These are phyloP conservation scores for Euschistus heros DNA, from an alignment of 1,140 invertebrate genomes.

Conservation along the genomic window DNA sequence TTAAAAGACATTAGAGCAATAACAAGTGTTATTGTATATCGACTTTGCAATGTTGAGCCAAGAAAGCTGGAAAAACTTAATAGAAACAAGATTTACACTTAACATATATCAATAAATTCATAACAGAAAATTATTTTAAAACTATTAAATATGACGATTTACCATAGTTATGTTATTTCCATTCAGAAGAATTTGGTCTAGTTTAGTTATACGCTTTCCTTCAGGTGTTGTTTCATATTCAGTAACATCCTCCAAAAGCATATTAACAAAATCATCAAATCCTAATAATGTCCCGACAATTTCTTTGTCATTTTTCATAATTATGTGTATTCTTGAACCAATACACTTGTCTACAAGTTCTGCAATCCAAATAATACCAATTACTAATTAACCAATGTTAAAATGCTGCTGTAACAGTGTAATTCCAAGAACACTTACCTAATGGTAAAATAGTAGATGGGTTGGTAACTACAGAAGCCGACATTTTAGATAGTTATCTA, in stretches of 20 bases:
- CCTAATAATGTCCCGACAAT: constrained; percentile 95
- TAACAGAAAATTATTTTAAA: background rate
- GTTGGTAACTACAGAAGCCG: constrained; percentile 41
- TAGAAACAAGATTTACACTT: constrained; percentile 1
- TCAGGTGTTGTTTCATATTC: constrained; percentile 94
- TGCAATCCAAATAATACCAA: constrained; percentile 35
- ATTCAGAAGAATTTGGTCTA: constrained; percentile 97
- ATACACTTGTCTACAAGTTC: constrained; percentile 99
- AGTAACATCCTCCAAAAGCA: constrained; percentile 86
- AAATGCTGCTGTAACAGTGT: background rate
- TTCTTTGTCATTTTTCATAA: constrained; percentile 99
- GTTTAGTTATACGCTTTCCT: constrained; percentile 88
- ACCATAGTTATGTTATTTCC: constrained; percentile 99
- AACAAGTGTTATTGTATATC: no score
- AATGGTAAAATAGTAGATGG: constrained; percentile 61
- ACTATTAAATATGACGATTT: constrained; percentile 10
- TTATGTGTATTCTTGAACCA: constrained; percentile 96
- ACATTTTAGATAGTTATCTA: constrained; percentile 25
- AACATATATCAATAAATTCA: no score
- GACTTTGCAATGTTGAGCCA: no score
- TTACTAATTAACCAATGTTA: background rate
- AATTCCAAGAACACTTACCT: constrained; percentile 38
- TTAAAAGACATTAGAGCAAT: no score
- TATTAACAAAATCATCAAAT: constrained; percentile 99
- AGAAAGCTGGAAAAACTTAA: no score